Percentiles rank a stretch among this genome's conserved stretches.
Evolutionary conservation across 1,140 invertebrate species (phyloP).

Genomic region (Apis dorsata): DNA sequence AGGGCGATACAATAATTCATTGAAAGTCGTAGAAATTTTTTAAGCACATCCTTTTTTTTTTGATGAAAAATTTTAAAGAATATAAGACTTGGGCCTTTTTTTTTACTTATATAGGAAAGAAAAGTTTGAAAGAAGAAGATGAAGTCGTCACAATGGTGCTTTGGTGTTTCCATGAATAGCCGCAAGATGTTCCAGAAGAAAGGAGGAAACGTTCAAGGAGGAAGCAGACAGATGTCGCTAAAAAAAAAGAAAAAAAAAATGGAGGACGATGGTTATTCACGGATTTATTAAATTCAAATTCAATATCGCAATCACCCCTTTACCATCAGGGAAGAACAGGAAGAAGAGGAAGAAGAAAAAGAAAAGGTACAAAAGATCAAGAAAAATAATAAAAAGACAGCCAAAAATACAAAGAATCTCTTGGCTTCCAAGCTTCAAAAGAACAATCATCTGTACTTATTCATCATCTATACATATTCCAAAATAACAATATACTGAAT

Average conservation of each 20-base stretch:
- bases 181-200: conserved; percentile 21
- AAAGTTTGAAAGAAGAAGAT: not conserved
- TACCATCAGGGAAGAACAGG: too few relatives aligned
- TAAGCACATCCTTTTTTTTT: too few relatives aligned
- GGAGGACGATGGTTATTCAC: not conserved
- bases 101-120: not conserved
- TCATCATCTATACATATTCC: too few relatives aligned
- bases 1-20: too few relatives aligned
- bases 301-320: not conserved
- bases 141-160: not conserved
- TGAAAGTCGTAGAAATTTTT: too few relatives aligned
- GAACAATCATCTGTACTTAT: too few relatives aligned
- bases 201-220: not conserved
- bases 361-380: too few relatives aligned
- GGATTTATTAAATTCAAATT: not conserved
- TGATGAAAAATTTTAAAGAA: too few relatives aligned
- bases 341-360: not conserved
- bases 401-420: not conserved
- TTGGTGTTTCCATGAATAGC: not conserved
- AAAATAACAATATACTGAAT: too few relatives aligned
- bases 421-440: not conserved
- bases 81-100: not conserved
- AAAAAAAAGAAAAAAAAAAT: not conserved
- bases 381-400: not conserved
- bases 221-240: conserved; percentile 5